These are phyloP conservation scores for Ryuthela nishihirai DNA, from an alignment of 2,888 invertebrate species.

Conservation along the genomic window DNA sequence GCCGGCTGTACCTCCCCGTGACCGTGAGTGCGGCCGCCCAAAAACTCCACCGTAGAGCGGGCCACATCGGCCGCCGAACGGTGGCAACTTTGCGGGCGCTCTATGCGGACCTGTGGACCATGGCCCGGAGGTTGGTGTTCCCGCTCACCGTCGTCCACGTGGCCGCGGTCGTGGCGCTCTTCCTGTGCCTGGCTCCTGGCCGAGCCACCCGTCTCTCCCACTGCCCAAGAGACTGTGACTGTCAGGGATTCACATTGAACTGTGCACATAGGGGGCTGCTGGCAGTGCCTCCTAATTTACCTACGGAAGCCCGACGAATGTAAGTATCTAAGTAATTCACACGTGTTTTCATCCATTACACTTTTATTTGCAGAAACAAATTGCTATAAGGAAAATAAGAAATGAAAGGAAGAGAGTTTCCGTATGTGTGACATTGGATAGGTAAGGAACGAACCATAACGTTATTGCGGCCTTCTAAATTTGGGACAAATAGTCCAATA, in stretches of 20 bases:
- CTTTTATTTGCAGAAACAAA: not conserved
- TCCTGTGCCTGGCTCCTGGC: not conserved
- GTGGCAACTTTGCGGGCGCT: not conserved
- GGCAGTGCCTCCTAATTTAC: slow-evolving; percentile 72
- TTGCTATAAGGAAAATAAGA: no score
- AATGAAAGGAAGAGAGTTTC: no score
- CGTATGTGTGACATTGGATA: no score
- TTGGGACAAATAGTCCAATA: no score
- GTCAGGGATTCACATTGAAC: slow-evolving; percentile 69
- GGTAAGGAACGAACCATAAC: no score
- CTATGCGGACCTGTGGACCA: slow-evolving; percentile 1
- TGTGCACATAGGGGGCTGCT: slow-evolving; percentile 74
- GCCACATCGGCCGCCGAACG: not conserved
- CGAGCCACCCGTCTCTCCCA: slow-evolving; percentile 1
- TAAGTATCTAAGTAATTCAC: slow-evolving; percentile 59
- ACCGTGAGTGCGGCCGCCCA: not conserved
- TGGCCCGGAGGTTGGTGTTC: not conserved
- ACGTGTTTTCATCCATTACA: not conserved
- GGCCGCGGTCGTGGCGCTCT: slow-evolving; percentile 1
- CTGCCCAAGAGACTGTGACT: slow-evolving; percentile 76
- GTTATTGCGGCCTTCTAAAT: no score
- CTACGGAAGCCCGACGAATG: slow-evolving; percentile 74
- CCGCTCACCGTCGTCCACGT: slow-evolving; percentile 1
- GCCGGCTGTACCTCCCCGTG: no score
- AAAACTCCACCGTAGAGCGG: not conserved